Percentiles rank a stretch among this genome's conserved stretches.
phyloP scores from a whole-genome alignment of 1,140 invertebrate genomes.

The Drosophila novamexicana region DNA sequence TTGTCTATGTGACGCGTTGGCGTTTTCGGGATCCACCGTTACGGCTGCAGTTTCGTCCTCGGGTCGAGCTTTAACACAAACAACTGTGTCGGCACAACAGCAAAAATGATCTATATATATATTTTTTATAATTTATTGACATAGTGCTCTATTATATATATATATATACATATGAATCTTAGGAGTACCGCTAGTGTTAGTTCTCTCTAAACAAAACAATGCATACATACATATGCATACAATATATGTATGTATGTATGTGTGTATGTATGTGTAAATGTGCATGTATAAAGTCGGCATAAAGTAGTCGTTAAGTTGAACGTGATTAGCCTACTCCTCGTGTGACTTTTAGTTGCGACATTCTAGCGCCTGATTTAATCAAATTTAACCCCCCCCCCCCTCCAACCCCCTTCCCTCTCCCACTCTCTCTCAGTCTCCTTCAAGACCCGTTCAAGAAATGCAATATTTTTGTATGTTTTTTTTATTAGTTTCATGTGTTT shows the following conservation, averaged over 20 bases:
- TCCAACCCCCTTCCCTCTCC: background rate
- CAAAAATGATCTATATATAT: conserved; percentile 73
- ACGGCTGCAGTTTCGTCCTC: conserved; percentile 92
- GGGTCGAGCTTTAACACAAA: conserved; percentile 85
- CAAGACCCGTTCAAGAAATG: conserved; percentile 44
- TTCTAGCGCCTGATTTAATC: conserved; percentile 71
- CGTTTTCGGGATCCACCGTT: conserved; percentile 96
- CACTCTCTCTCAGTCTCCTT: background rate
- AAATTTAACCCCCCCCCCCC: conserved; percentile 26
- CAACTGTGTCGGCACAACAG: conserved; percentile 35
- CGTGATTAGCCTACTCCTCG: conserved; percentile 61
- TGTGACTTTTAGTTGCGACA: conserved; percentile 54
- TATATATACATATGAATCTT: conserved; percentile 43
- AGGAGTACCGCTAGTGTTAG: conserved; percentile 64
- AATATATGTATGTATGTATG: conserved; percentile 63
- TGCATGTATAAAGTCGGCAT: conserved; percentile 74
- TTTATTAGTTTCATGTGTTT: conserved; percentile 57
- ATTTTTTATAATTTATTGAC: conserved; percentile 72
- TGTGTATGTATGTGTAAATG: conserved; percentile 61
- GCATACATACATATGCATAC: conserved; percentile 60
- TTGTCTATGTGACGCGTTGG: conserved; percentile 99
- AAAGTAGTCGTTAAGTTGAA: conserved; percentile 55
- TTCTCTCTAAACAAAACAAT: conserved; percentile 26
- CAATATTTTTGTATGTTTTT: conserved; percentile 71
- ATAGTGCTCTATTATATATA: conserved; percentile 50